Base-by-base conservation (phyloP, 2,888 invertebrate species). In the Ariolimax columbianus region DNA sequence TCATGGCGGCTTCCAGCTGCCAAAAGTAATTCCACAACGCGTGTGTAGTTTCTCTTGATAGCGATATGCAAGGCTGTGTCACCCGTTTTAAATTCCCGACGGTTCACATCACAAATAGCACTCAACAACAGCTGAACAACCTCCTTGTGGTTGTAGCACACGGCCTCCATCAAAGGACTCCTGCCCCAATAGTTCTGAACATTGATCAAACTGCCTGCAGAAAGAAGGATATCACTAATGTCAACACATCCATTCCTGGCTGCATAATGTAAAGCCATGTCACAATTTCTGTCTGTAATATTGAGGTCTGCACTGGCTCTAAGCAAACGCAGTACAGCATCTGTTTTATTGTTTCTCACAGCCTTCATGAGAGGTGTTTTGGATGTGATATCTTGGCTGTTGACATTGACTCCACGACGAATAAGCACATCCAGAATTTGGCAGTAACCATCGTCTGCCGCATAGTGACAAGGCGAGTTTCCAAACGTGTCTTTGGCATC, bases 281-380 rank as follows among this genome's bases (percentile, higher is more conserved):
- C 93, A 75, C 92, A 91, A 87, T 94, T 93, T 87, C 93, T 90
- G 88, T 94, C 94, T 7, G 93, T 93, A 30, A 94, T 92, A 82
- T 94, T 94, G 38, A 93, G 89, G 81, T 92, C 90, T 82, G 92
- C 92, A 70, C 92, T 91, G 19, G 92, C 93, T n/a, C 91, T 88
- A 9, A 93, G 85, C 66, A 94, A 88, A 14, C 93, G 87, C 70
- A 93, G 87, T n/a, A 94, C 93, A 14, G 93, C 93, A 83, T 93
- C 92, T 7, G 93, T 91, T 86, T 93, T 93, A 85, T 93, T 93
- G 89, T 93, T 94, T 30, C 94, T 87, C 9, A 94, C 93, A 0
- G 94, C 93, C 87, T 94, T 94, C 94, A 94, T 94, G 70, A 94
- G 90, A 11, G 94, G 93, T 40, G 94, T 94, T 87, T 94, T 94